A percentile compares a stretch with the other conserved stretches of the same genome.
These are phyloP conservation scores for Molossus alvarezi DNA, from an alignment of 2,797 vertebrate species.

Conservation along the genomic window DNA sequence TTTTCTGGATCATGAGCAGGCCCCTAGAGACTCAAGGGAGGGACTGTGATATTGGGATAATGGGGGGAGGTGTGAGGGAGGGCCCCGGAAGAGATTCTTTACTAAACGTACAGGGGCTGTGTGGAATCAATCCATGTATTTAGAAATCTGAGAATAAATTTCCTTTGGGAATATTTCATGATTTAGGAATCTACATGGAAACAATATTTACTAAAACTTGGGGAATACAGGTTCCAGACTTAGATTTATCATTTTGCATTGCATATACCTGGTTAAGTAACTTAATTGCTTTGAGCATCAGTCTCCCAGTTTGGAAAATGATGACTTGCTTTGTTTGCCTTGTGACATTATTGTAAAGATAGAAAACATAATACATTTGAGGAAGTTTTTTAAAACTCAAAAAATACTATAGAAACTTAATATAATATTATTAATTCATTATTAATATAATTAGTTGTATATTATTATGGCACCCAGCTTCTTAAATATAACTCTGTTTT, in stretches of 20 bases:
- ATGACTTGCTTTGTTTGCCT: neutral
- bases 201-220: constrained; percentile 17
- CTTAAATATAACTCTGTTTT: constrained; percentile 15
- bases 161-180: constrained; percentile 27
- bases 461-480: neutral
- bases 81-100: neutral
- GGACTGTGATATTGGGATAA: neutral
- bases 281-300: neutral
- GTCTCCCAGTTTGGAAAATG: neutral
- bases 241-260: constrained; percentile 1
- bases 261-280: neutral
- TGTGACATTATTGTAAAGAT: neutral
- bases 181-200: constrained; percentile 1
- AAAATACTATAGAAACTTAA: constrained; percentile 31
- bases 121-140: neutral
- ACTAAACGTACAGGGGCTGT: neutral
- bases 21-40: neutral
- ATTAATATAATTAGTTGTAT: neutral
- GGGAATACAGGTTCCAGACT: neutral
- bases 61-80: neutral
- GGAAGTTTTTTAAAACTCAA: constrained; percentile 1
- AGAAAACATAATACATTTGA: neutral
- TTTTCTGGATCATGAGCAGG: neutral
- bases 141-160: neutral
- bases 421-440: neutral